Base-by-base conservation (phyloP, 2,888 invertebrate genomes). In the Halictus quadricinctus region DNA sequence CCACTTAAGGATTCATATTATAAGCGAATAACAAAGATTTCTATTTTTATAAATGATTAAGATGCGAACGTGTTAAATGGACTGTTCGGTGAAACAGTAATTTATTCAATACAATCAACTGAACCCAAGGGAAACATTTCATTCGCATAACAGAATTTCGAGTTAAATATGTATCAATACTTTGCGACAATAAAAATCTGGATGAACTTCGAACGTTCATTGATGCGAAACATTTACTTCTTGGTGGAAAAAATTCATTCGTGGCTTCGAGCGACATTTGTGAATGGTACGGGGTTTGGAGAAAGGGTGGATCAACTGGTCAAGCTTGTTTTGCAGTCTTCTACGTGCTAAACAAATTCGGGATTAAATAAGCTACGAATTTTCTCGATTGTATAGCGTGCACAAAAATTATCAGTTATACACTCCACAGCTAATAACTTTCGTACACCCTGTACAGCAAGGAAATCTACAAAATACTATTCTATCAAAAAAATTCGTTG, bases 281-380 rank as follows among this genome's bases (percentile, higher is more conserved):
- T 18, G 48, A 66, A 73, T 36, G 58, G 36, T 64, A 76, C 43
- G 46, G 81, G 64, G 50, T 50, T 81, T 84, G 73, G 58, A 69
- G 72, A 84, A 78, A 82, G 43, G 80, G 12, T 48, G 78, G 78
- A 29, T 69, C 80, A 80, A 78, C 80, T 77, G 74, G 72, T 36
- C 60, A 80, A 72, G 64, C 79, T 79, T 72, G 79, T 84, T 66
- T 75, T 54, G 25, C 25, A 54, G 64, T 60, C 46, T 79, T 36
- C 78, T 75, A 76, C 43, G 12, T 13, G 18, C 64, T 84, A 84
- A 84, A 72, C 75, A 79, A 84, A 84, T 15, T 84, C 79, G 72
- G 84, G 25, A 54, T 69, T 85, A 75, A 76, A 77, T 50, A 76
- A 50, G 7, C 64, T 64, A 64, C 64, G 18, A 18, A 36, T 29